Base-by-base conservation (phyloP, 2,797 vertebrate genomes). In the Phrynocephalus vlangalii region DNA sequence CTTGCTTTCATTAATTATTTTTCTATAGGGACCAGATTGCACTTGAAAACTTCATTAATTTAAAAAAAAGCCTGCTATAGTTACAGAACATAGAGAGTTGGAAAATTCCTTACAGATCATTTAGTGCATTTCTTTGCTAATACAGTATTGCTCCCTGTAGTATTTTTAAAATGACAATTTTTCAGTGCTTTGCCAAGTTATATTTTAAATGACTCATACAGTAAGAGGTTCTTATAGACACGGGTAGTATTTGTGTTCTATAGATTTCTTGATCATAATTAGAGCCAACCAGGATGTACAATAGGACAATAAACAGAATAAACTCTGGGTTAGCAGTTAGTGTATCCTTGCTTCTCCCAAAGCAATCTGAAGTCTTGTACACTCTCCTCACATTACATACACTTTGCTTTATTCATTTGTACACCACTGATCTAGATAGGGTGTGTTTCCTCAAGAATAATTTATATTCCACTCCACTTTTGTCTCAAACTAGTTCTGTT, bases 151-250 rank as follows among this genome's bases (percentile, higher is more conserved):
- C 82, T 91, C 85, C 94, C 94, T 92, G 82, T 89, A 93, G 90
- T 90, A 91, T 84, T 76, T 87, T 90, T 70, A 75, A 84, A 86
- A 76, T 68, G 76, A 26, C 28, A 80, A 60, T 81, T 87, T 81
- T 84, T 84, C 63, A 90, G 89, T 84, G 70, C 88, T 92, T 94
- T 94, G 93, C 93, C 92, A 94, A 91, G 50, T 88, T 92, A 83
- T 72, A 71, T 92, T 93, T 95, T 92, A 95, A 94, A 94, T 94
- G 90, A 93, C 86, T 86, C 93, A 94, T 88, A 91, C 83, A 78
- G 75, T 90, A 94, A 92, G 94, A 95, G 82, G 86, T 48, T 92
- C 70, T n/a, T 70, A 24, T 67, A 85, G 38, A 48, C 15, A 10
- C 77, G 81, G 77, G 78, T 88, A 85, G 78, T 88, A 85, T 67